Evolutionary conservation across 2,888 invertebrate genomes (phyloP).

Genomic region (Apotomis betuletana): DNA sequence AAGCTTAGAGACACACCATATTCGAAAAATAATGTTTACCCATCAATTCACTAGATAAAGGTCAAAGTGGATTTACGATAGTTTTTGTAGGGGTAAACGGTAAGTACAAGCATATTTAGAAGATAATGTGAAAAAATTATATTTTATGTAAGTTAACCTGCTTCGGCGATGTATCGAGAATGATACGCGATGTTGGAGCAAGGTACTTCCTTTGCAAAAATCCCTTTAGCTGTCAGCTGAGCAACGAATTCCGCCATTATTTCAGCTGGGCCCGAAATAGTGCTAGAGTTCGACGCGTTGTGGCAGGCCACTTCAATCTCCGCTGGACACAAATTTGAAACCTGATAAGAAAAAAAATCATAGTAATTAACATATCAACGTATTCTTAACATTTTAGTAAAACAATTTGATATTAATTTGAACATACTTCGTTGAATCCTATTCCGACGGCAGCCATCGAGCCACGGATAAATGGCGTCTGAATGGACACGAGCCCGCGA

Average conservation of each 20-base stretch:
- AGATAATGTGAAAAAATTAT: background rate
- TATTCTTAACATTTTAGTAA: too few relatives aligned
- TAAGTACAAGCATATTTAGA: too few relatives aligned
- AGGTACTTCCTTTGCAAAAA: slow-evolving; percentile 73
- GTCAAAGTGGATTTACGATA: too few relatives aligned
- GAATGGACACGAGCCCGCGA: slow-evolving; percentile 88
- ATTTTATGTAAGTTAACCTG: slow-evolving; percentile 64
- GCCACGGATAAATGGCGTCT: slow-evolving; percentile 87
- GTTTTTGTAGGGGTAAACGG: too few relatives aligned
- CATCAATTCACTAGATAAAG: too few relatives aligned
- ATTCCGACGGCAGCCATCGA: slow-evolving; percentile 95
- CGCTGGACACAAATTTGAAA: slow-evolving; percentile 74
- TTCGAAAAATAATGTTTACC: too few relatives aligned
- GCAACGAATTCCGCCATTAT: slow-evolving; percentile 84
- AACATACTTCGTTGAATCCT: slow-evolving; percentile 77
- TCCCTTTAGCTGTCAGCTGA: slow-evolving; percentile 62
- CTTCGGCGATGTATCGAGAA: slow-evolving; percentile 90
- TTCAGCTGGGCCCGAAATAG: slow-evolving; percentile 89
- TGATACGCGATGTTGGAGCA: slow-evolving; percentile 96
- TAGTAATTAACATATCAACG: background rate
- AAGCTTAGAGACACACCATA: too few relatives aligned
- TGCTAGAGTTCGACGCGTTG: slow-evolving; percentile 90
- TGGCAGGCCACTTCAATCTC: slow-evolving; percentile 91
- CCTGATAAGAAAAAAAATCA: slow-evolving; percentile 48
- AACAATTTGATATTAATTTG: too few relatives aligned